Percentiles rank a stretch among this genome's conserved stretches.
phyloP scores from a whole-genome alignment of 2,888 invertebrate genomes.

The Xestia rhomboidea region DNA sequence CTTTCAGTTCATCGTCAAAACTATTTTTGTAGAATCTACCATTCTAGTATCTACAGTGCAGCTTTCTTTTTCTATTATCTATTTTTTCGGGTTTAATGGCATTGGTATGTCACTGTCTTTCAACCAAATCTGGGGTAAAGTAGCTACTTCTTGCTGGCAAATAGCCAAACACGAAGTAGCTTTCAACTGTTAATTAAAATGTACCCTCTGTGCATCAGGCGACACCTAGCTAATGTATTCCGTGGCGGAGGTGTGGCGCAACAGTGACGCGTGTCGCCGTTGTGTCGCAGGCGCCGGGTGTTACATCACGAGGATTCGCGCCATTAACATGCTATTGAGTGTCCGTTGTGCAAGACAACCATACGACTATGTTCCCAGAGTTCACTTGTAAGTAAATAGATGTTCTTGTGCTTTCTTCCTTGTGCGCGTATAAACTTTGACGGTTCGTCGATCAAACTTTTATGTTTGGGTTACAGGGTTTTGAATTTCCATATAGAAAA shows the following conservation, averaged over 20 bases:
- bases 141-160: not conserved
- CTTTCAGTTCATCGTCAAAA: constrained; percentile 5
- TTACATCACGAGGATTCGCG: constrained; percentile 22
- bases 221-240: constrained; percentile 40
- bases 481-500: not conserved
- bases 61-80: not conserved
- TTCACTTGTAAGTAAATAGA: not conserved
- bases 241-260: constrained; percentile 4
- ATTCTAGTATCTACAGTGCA: not conserved
- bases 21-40: not conserved
- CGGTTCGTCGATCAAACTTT: not conserved
- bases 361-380: not conserved
- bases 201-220: not conserved
- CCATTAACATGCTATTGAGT: constrained; percentile 31
- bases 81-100: too few species aligned
- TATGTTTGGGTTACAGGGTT: not conserved
- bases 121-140: too few species aligned
- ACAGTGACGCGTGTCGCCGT: constrained; percentile 11
- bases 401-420: not conserved
- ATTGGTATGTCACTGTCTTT: not conserved
- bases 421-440: not conserved
- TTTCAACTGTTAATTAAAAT: not conserved
- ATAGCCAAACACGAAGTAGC: not conserved
- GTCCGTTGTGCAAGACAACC: not conserved
- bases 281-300: constrained; percentile 19